A percentile compares a stretch with the other conserved stretches of the same genome.
These are phyloP conservation scores for Psilopsiagon aurifrons DNA, from an alignment of 2,113 vertebrate genomes.

Conservation along the genomic window DNA sequence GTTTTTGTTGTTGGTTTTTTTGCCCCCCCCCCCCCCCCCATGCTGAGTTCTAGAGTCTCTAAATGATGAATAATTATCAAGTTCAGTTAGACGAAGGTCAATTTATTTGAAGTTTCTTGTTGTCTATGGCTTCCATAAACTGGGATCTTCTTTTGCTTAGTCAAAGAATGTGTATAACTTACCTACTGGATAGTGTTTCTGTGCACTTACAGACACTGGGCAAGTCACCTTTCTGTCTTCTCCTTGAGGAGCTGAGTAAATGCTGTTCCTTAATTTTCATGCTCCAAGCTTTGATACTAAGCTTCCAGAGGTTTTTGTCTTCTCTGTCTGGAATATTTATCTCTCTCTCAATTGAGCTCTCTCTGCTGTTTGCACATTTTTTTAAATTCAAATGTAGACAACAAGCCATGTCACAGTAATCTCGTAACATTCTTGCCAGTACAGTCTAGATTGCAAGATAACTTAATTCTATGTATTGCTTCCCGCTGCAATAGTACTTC, in stretches of 20 bases:
- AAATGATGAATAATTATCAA: neutral
- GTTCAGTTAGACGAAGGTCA: neutral
- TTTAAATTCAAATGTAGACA: neutral
- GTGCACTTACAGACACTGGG: neutral
- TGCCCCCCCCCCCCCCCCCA: too few relatives aligned
- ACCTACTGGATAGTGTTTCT: neutral
- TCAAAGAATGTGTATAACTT: fast-evolving
- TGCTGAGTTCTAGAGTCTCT: neutral
- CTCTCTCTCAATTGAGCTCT: neutral
- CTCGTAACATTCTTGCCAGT: neutral
- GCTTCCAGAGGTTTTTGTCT: neutral
- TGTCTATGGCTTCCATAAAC: neutral
- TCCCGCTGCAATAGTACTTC: neutral
- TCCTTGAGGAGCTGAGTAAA: neutral
- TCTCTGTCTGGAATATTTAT: neutral
- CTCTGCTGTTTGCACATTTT: neutral
- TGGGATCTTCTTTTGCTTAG: neutral
- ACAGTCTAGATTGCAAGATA: neutral
- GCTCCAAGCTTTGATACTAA: neutral
- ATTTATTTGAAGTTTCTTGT: neutral
- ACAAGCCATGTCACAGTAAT: neutral
- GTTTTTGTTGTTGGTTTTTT: too few relatives aligned
- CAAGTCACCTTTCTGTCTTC: neutral
- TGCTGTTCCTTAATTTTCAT: neutral
- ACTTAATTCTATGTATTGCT: neutral